Percentiles rank a stretch among this genome's conserved stretches.
Evolutionary conservation across 2,113 vertebrate genomes (phyloP).

Genomic region (Artemisiospiza belli): DNA sequence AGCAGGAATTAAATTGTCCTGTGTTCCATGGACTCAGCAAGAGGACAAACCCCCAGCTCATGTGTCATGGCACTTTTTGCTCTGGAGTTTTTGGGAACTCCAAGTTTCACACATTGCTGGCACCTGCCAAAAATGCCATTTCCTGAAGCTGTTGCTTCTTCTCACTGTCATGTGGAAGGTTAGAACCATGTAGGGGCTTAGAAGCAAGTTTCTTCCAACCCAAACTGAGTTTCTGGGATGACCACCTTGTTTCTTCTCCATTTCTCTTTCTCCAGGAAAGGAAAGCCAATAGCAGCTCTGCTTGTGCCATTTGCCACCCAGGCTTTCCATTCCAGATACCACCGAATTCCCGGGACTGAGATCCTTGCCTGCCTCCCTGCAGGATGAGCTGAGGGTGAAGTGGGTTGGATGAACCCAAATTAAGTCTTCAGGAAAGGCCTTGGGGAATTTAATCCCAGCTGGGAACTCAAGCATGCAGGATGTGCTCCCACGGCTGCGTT

Average conservation of each 20-base stretch:
- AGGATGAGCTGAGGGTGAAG: not conserved
- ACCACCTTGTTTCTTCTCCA: not conserved
- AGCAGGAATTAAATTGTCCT: not conserved
- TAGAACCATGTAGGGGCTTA: not conserved
- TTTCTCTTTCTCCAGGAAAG: not conserved
- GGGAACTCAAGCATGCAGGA: conserved; percentile 1
- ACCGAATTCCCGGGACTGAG: not conserved
- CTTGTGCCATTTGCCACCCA: not conserved
- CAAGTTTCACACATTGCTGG: not conserved
- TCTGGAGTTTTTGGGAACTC: not conserved
- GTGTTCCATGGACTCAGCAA: not conserved
- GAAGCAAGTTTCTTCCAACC: not conserved
- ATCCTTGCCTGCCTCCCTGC: not conserved
- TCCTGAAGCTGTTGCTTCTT: not conserved
- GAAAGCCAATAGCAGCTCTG: not conserved
- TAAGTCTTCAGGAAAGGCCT: conserved; percentile 8
- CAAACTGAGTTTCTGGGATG: not conserved
- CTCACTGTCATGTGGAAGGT: not conserved
- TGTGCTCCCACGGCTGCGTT: not conserved
- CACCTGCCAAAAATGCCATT: not conserved
- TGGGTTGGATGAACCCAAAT: conserved; percentile 9
- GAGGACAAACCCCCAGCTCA: not conserved
- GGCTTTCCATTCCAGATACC: not conserved
- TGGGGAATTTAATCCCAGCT: conserved; percentile 16
- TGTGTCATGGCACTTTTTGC: not conserved